These are phyloP conservation scores for Diplodus puntazzo DNA, from an alignment of 2,797 vertebrate species.

Conservation along the genomic window DNA sequence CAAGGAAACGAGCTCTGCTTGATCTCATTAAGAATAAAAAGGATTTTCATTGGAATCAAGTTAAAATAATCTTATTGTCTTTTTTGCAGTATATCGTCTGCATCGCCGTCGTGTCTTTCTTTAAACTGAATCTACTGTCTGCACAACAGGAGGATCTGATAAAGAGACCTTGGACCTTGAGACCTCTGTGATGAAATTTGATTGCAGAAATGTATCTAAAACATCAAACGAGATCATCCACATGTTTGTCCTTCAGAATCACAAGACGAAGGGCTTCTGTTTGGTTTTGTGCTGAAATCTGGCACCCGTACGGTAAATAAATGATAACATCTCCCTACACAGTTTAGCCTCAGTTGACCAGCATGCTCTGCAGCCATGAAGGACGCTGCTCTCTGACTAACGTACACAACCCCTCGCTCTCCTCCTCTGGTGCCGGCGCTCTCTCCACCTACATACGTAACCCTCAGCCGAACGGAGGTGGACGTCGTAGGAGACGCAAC, in stretches of 20 bases:
- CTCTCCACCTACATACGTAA: constrained; percentile 38
- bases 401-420: neutral
- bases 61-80: neutral
- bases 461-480: constrained; percentile 25
- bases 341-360: neutral
- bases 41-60: too few species aligned
- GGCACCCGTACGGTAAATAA: neutral
- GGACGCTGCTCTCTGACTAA: constrained; percentile 8
- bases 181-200: neutral
- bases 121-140: too few species aligned
- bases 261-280: neutral
- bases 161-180: neutral
- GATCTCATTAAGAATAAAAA: too few species aligned
- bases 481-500: constrained; percentile 15
- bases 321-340: neutral
- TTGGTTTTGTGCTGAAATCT: neutral
- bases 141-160: too few species aligned
- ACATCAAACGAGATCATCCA: neutral
- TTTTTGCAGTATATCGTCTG: neutral
- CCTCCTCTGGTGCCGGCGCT: neutral
- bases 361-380: constrained; percentile 1
- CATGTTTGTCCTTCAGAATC: neutral
- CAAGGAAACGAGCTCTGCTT: too few species aligned
- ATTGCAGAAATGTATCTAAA: neutral
- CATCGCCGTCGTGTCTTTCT: too few species aligned